phyloP scores from a whole-genome alignment of 2,113 vertebrate species.

The Prolemur simus region DNA sequence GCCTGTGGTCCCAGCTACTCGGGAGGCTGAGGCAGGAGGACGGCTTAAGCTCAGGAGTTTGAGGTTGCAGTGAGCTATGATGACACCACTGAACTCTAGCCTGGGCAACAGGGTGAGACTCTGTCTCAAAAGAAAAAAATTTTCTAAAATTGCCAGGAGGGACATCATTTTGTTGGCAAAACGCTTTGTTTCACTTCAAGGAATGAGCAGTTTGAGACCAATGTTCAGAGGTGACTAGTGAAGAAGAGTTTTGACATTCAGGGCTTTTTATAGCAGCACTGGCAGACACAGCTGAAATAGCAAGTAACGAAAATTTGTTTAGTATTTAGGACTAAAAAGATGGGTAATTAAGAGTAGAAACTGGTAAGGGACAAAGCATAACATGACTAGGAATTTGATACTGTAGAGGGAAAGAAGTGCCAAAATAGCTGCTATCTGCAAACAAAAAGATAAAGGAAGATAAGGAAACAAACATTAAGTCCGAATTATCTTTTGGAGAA shows the following conservation, averaged over 20 bases:
- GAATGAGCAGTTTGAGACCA: slow-evolving; percentile 44
- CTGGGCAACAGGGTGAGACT: no score
- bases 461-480: not conserved
- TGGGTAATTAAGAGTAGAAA: slow-evolving; percentile 67
- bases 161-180: not conserved
- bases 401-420: not conserved
- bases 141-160: not conserved
- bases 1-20: no score
- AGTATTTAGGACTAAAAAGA: slow-evolving; percentile 56
- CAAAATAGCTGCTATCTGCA: slow-evolving; percentile 32
- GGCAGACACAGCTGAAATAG: not conserved
- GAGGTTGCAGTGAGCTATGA: no score
- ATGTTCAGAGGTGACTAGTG: not conserved
- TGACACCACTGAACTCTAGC: no score
- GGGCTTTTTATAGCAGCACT: not conserved
- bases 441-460: slow-evolving; percentile 37
- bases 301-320: slow-evolving; percentile 43
- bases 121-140: not conserved
- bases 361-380: slow-evolving; percentile 43
- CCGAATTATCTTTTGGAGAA: not conserved
- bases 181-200: slow-evolving; percentile 4
- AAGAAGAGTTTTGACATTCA: slow-evolving; percentile 24
- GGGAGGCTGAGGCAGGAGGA: no score
- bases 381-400: slow-evolving; percentile 51
- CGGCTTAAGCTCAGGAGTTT: no score